These are phyloP conservation scores for Sebastes diploproa DNA, from an alignment of 2,797 vertebrate species.

Conservation along the genomic window DNA sequence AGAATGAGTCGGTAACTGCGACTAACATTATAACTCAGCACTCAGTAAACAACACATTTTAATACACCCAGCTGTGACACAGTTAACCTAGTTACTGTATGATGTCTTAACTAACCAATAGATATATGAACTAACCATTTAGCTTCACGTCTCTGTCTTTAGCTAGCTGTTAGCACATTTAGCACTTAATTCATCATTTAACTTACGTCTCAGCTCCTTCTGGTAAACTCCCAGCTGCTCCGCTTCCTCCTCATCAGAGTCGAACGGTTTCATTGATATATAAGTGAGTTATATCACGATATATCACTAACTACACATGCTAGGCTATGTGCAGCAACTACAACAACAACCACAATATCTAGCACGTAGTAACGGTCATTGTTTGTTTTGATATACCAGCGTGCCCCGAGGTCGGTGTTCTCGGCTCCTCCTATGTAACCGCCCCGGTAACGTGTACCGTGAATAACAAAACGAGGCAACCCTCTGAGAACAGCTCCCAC, in stretches of 20 bases:
- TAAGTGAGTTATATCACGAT: neutral
- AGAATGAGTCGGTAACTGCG: neutral
- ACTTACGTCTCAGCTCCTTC: slow-evolving; percentile 78
- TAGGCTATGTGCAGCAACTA: slow-evolving; percentile 10
- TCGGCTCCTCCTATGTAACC: neutral
- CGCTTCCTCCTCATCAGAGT: slow-evolving; percentile 74
- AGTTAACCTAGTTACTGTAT: neutral
- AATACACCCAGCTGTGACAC: neutral
- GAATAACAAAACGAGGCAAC: neutral
- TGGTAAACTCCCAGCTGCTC: slow-evolving; percentile 69
- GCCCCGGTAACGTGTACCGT: neutral
- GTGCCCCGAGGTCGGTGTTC: neutral
- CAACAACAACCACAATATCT: neutral
- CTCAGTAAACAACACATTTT: neutral
- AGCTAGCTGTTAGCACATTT: slow-evolving; percentile 11
- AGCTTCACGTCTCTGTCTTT: neutral
- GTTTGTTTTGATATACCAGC: neutral
- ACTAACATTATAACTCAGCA: neutral
- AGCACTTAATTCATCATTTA: neutral
- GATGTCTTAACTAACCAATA: neutral
- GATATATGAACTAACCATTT: neutral
- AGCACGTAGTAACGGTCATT: slow-evolving; percentile 12
- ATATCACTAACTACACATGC: neutral
- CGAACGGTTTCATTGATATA: slow-evolving; percentile 70
- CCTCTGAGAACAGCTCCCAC: neutral